Evolutionary conservation across 2,888 invertebrate genomes (phyloP), one percentile per base, ranked within the genome.

Genomic region (Exephanes ischioxanthus): DNA sequence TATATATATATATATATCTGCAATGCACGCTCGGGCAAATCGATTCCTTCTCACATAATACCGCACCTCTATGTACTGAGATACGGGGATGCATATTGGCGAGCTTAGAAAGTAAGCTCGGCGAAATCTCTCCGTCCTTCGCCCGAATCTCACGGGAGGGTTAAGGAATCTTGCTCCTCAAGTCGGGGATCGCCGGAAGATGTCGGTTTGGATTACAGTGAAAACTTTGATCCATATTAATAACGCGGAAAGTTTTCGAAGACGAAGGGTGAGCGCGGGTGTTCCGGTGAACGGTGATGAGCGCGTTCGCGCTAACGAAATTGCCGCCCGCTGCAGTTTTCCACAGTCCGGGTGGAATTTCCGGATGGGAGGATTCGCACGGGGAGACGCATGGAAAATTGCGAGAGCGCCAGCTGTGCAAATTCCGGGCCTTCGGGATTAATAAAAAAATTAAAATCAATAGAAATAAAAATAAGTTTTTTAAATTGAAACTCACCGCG

Each of bases 141-240:
- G 58, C 22, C 61, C 48, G 76, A 51, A 11, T 63, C 41, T 22
- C 77, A 26, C 14, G n/a, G 61, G n/a, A 16, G 19, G 16, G 45
- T 11, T 45, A 58, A 58, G 73, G 45, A 51, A 70, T 77, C 58
- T 72, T 75, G 33, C 30, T 58, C 30, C 66, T 55, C 41, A 16
- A 26, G 37, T 75, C 45, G 61, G 51, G 68, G 76, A 70, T 22
- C 75, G 75, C 63, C 53, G 45, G 55, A 75, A 81, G 68, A 73
- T 70, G 70, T 61, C 55, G 45, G 26, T 58, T 55, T n/a, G 68
- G 78, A 70, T 85, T 78, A 70, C 22, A 81, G 33, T 73, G 73
- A 75, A 81, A 85, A 85, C 84, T 81, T 73, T 70, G 68, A 61
- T 73, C 63, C 68, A 48, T 70, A 75, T 55, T 78, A 80, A 77